A percentile compares a stretch with the other conserved stretches of the same genome.
Evolutionary conservation across 1,140 invertebrate genomes (phyloP).

Genomic region (Mya arenaria): DNA sequence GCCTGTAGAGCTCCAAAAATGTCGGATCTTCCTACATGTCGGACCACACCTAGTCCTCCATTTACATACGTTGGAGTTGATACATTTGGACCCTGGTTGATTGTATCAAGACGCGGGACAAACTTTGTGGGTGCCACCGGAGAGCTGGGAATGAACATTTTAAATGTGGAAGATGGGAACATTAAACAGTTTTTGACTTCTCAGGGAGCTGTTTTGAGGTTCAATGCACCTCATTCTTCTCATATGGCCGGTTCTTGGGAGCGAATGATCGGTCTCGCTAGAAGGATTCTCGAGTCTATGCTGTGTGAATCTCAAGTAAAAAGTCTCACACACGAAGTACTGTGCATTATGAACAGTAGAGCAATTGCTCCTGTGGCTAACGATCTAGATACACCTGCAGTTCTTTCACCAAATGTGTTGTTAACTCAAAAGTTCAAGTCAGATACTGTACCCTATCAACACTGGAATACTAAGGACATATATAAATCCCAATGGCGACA

Average conservation of each 20-base stretch:
- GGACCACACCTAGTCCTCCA: too few species aligned
- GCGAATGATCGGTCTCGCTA: constrained; percentile 54
- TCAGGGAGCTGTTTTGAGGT: constrained; percentile 8
- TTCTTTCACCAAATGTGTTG: constrained; percentile 33
- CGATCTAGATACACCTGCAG: constrained; percentile 45
- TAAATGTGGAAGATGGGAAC: not conserved
- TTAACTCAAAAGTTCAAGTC: constrained; percentile 29
- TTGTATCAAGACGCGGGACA: constrained; percentile 15
- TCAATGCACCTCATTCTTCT: constrained; percentile 54
- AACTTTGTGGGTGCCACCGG: constrained; percentile 23
- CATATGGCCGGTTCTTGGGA: constrained; percentile 65
- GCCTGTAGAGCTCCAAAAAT: too few species aligned
- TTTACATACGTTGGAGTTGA: too few species aligned
- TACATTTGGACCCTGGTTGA: constrained; percentile 19
- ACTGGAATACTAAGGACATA: too few species aligned
- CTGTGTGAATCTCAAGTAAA: too few species aligned
- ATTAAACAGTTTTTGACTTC: too few species aligned
- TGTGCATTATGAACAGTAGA: constrained; percentile 59
- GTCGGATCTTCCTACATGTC: too few species aligned
- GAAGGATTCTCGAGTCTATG: constrained; percentile 57
- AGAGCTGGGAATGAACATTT: constrained; percentile 19
- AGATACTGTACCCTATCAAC: constrained; percentile 36
- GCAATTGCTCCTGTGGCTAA: constrained; percentile 52
- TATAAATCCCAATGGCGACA: not conserved
- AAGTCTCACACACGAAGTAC: constrained; percentile 59